phyloP scores from a whole-genome alignment of 2,113 vertebrate species.

The Tragelaphus imberbis region DNA sequence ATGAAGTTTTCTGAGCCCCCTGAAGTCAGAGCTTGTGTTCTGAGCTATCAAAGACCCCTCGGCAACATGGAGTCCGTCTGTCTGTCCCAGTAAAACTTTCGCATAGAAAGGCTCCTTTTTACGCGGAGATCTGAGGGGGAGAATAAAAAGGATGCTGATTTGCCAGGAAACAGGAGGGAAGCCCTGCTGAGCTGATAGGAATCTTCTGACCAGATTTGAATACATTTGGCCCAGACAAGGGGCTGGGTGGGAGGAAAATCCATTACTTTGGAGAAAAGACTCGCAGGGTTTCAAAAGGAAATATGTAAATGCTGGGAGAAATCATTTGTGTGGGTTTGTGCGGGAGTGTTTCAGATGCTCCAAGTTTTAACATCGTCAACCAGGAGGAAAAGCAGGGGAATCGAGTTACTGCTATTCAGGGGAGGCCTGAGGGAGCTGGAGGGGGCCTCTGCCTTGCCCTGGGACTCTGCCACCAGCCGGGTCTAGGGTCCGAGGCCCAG shows the following conservation, averaged over 20 bases:
- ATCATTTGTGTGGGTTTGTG: conserved; percentile 67
- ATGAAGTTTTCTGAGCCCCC: conserved; percentile 83
- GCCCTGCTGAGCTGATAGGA: conserved; percentile 84
- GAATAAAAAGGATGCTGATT: conserved; percentile 86
- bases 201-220: conserved; percentile 86
- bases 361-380: conserved; percentile 68
- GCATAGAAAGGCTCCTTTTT: conserved; percentile 80
- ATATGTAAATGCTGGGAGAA: conserved; percentile 81
- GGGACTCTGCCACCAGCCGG: too few species aligned
- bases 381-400: conserved; percentile 68
- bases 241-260: conserved; percentile 70
- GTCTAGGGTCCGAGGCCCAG: background rate
- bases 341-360: conserved; percentile 40
- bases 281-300: conserved; percentile 83
- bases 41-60: conserved; percentile 81
- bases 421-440: background rate
- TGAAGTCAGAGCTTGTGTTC: conserved; percentile 83
- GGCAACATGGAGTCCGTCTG: conserved; percentile 72
- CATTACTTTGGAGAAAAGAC: conserved; percentile 85
- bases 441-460: background rate
- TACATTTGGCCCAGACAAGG: conserved; percentile 82
- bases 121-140: conserved; percentile 82
- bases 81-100: conserved; percentile 78
- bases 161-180: conserved; percentile 83
- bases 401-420: background rate